These are phyloP conservation scores for Cynoglossus semilaevis DNA, from an alignment of 2,113 vertebrate genomes.

Conservation along the genomic window DNA sequence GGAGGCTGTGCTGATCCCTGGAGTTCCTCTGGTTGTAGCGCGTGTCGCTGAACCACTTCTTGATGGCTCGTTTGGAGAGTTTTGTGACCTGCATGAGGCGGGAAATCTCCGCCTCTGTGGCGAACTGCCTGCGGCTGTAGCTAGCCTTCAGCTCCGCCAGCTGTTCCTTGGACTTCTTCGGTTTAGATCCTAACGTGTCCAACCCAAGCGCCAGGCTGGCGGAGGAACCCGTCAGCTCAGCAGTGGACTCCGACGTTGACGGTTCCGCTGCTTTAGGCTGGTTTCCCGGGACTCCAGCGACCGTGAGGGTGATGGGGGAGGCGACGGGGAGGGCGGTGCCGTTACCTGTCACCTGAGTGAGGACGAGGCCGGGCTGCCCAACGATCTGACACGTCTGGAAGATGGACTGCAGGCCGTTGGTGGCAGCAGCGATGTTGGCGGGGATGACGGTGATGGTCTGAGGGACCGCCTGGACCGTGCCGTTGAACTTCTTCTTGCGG, in stretches of 20 bases:
- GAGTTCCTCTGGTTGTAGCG: constrained; percentile 98
- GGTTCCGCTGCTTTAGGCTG: constrained; percentile 73
- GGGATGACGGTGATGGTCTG: constrained; percentile 98
- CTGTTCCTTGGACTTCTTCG: constrained; percentile 97
- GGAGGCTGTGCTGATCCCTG: constrained; percentile 85
- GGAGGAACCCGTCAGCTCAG: constrained; percentile 60
- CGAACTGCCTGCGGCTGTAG: constrained; percentile 91
- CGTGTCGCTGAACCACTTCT: constrained; percentile 99
- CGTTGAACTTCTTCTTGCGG: constrained; percentile 94
- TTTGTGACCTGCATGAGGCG: constrained; percentile 92
- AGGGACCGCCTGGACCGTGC: constrained; percentile 89
- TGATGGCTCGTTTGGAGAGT: constrained; percentile 95
- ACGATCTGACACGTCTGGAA: constrained; percentile 98
- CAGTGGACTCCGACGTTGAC: constrained; percentile 60
- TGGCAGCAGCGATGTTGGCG: constrained; percentile 81
- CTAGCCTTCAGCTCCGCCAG: constrained; percentile 92
- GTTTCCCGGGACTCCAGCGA: constrained; percentile 85
- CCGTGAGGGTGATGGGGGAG: constrained; percentile 87
- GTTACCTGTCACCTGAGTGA: constrained; percentile 84
- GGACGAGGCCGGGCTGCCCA: constrained; percentile 91
- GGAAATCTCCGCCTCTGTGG: constrained; percentile 89
- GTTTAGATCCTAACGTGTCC: constrained; percentile 81
- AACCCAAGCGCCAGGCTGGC: constrained; percentile 65
- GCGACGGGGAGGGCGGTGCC: constrained; percentile 82
- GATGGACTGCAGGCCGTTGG: constrained; percentile 91